Percentiles rank a stretch among this genome's conserved stretches.
phyloP scores from a whole-genome alignment of 2,888 invertebrate genomes.

The Ichneumoninae sp. region DNA sequence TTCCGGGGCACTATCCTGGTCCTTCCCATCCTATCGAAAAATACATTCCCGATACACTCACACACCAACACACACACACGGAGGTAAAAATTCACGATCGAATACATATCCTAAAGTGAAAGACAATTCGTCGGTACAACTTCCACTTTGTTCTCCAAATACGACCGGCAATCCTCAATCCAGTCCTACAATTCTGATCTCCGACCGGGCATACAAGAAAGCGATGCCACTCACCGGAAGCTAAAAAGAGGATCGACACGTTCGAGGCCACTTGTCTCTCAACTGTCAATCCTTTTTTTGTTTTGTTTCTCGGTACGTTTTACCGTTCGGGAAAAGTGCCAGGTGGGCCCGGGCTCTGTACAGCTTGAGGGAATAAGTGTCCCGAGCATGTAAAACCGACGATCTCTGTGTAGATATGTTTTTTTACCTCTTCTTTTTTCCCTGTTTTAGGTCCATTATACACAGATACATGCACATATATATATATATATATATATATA shows the following conservation, averaged over 20 bases:
- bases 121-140: conserved; percentile 2
- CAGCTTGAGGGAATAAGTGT: conserved; percentile 48
- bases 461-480: background rate
- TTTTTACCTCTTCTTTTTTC: conserved; percentile 18
- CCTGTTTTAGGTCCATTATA: background rate
- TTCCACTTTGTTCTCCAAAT: background rate
- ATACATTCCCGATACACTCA: conserved; percentile 23
- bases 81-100: conserved; percentile 21
- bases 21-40: conserved; percentile 31
- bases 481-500: background rate
- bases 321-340: conserved; percentile 46
- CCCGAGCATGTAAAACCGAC: conserved; percentile 44
- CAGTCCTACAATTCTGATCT: background rate
- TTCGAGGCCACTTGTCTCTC: conserved; percentile 26
- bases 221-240: background rate
- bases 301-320: conserved; percentile 15
- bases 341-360: conserved; percentile 35
- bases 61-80: background rate
- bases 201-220: conserved; percentile 14
- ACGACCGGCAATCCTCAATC: conserved; percentile 21
- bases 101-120: background rate
- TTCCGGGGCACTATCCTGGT: background rate
- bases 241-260: conserved; percentile 23
- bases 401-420: conserved; percentile 18
- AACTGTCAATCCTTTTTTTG: background rate